A percentile compares a stretch with the other conserved stretches of the same genome.
These are phyloP conservation scores for Muscicapa striata DNA, from an alignment of 2,797 vertebrate genomes.

Conservation along the genomic window DNA sequence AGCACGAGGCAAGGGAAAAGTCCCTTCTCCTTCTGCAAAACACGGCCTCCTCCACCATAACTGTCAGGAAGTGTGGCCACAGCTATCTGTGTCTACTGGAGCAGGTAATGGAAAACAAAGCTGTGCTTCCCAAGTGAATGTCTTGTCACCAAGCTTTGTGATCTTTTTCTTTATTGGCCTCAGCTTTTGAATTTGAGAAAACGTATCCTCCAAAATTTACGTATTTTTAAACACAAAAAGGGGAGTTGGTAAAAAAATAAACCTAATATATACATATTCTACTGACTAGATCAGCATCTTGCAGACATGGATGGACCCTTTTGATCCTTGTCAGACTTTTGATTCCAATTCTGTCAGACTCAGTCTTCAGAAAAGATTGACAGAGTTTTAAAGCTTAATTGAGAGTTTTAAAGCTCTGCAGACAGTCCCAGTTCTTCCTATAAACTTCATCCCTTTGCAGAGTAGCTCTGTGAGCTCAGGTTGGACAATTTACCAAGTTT, in stretches of 20 bases:
- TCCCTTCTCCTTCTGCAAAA: neutral
- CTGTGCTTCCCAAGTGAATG: neutral
- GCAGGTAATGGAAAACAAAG: neutral
- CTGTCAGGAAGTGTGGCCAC: rapidly evolving
- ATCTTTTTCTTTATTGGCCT: neutral
- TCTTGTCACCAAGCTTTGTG: neutral
- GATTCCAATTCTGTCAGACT: neutral
- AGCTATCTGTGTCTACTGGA: neutral
- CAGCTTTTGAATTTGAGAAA: neutral
- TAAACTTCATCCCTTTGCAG: neutral
- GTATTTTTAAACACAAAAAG: neutral
- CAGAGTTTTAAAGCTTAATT: neutral
- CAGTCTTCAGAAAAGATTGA: neutral
- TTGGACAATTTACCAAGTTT: neutral
- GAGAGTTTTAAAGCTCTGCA: neutral
- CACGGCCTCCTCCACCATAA: neutral
- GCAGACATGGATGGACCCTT: neutral
- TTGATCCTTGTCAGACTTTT: neutral
- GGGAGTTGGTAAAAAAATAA: neutral
- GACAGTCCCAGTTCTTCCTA: neutral
- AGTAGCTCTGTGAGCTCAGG: neutral
- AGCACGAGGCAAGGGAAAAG: neutral
- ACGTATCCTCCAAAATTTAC: rapidly evolving
- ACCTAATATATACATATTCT: neutral
- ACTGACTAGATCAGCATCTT: neutral